These are phyloP conservation scores for Cylloceria caligata DNA, from an alignment of 2,888 invertebrate genomes.

Conservation along the genomic window DNA sequence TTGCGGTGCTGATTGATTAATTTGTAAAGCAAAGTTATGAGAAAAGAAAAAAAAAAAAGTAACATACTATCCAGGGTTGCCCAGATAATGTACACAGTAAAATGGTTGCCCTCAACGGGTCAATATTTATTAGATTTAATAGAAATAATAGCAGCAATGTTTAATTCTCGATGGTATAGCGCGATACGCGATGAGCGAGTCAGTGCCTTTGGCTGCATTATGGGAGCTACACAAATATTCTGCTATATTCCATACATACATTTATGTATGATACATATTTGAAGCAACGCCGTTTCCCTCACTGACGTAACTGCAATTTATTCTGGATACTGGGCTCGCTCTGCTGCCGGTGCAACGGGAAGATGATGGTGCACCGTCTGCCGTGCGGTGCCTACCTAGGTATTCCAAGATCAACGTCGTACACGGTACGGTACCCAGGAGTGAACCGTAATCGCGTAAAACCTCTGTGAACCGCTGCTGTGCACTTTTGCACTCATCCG, in stretches of 20 bases:
- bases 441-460: slow-evolving; percentile 53
- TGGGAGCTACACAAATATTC: not conserved
- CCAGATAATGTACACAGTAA: too few relatives aligned
- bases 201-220: not conserved
- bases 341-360: slow-evolving; percentile 15
- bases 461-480: slow-evolving; percentile 41
- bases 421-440: slow-evolving; percentile 42
- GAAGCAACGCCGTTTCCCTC: slow-evolving; percentile 15
- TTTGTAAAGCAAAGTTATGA: too few relatives aligned
- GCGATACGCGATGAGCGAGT: not conserved
- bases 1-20: too few relatives aligned
- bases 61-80: too few relatives aligned
- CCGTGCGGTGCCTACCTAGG: slow-evolving; percentile 31
- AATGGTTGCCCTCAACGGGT: too few relatives aligned
- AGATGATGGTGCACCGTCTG: slow-evolving; percentile 35
- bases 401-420: slow-evolving; percentile 12
- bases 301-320: slow-evolving; percentile 25
- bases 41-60: too few relatives aligned
- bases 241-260: slow-evolving; percentile 18
- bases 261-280: slow-evolving; percentile 14
- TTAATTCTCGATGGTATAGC: not conserved
- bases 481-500: slow-evolving; percentile 23
- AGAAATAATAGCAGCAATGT: not conserved
- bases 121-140: not conserved
- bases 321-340: slow-evolving; percentile 15